Percentiles rank a stretch among this genome's conserved stretches.
Conservation (phyloP, 2,888 invertebrate species). For the Tinea semifulvella region DNA sequence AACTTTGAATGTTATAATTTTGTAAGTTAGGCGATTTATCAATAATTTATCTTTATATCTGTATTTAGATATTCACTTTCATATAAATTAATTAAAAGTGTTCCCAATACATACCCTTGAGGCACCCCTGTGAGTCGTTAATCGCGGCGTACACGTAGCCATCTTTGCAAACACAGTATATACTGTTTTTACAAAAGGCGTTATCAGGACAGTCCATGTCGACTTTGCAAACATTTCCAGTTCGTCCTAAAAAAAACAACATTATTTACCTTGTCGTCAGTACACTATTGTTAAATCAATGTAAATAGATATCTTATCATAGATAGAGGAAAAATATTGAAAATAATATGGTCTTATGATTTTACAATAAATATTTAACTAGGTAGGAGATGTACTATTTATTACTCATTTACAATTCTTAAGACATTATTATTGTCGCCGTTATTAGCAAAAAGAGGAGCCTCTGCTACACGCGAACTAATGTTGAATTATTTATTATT, state of each 20-base stretch:
- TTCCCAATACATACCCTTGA: conserved; percentile 38
- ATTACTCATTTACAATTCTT: no score
- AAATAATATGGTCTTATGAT: no score
- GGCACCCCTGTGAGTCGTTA: conserved; percentile 51
- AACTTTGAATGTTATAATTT: no score
- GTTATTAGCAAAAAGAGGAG: no score
- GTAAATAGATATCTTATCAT: not conserved
- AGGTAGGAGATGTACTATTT: no score
- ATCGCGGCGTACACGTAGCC: conserved; percentile 52
- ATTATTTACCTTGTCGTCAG: not conserved
- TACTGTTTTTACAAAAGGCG: conserved; percentile 50
- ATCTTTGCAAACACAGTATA: conserved; percentile 59
- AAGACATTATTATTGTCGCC: no score
- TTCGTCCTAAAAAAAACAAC: conserved; percentile 37
- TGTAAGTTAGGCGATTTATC: no score
- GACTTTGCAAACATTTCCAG: conserved; percentile 47
- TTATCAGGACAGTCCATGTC: conserved; percentile 61
- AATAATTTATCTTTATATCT: not conserved
- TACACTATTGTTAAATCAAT: not conserved
- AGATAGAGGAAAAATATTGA: no score
- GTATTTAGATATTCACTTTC: not conserved
- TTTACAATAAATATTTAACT: no score
- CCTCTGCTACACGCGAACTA: no score
- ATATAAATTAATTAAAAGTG: conserved; percentile 1
- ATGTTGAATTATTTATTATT: no score